These are phyloP conservation scores for Callorhinus ursinus DNA, from an alignment of 2,113 vertebrate genomes.

Conservation along the genomic window DNA sequence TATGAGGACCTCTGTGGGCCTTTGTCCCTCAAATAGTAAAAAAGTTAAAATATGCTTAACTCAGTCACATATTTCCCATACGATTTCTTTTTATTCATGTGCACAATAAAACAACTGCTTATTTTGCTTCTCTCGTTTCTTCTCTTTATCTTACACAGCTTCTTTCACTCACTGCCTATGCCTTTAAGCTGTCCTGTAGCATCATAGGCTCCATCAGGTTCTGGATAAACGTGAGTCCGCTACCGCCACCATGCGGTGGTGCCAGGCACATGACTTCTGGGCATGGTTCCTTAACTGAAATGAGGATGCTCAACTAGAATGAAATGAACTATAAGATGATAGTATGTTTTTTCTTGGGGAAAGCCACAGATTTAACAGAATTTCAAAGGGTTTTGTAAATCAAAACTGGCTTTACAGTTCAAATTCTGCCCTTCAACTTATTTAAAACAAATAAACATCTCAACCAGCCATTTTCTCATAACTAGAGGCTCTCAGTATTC, in stretches of 20 bases:
- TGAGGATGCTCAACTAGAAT: slow-evolving; percentile 2
- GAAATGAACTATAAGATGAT: background rate
- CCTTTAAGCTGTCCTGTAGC: background rate
- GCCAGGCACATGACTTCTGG: background rate
- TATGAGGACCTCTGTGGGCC: background rate
- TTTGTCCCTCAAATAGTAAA: slow-evolving; percentile 15
- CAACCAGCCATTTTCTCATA: background rate
- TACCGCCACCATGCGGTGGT: background rate
- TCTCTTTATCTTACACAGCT: background rate
- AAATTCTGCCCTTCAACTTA: slow-evolving; percentile 34
- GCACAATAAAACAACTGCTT: slow-evolving; percentile 36
- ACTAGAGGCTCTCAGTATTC: background rate
- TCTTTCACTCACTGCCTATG: background rate
- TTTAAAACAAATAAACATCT: background rate
- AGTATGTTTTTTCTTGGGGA: background rate
- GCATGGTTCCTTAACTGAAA: background rate
- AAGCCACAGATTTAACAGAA: background rate
- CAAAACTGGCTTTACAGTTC: background rate
- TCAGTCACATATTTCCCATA: background rate
- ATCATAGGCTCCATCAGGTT: background rate
- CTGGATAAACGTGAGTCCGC: background rate
- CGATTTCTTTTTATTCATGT: background rate
- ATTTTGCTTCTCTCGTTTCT: background rate
- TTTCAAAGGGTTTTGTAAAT: background rate
- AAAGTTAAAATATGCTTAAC: slow-evolving; percentile 21